Conservation (phyloP, 2,113 vertebrate species). For the Spea bombifrons region DNA sequence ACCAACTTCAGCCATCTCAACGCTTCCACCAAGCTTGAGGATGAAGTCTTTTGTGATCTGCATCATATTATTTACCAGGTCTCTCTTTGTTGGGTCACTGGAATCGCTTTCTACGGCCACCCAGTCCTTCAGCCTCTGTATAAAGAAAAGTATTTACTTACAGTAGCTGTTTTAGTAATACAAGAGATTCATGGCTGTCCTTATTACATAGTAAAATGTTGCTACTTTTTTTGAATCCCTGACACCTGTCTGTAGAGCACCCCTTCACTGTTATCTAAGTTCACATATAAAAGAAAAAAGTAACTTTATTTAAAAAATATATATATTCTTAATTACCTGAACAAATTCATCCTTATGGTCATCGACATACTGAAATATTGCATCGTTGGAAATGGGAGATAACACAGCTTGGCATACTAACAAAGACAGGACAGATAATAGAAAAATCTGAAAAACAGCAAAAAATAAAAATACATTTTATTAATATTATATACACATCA, state of each 20-base stretch:
- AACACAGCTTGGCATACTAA: not conserved
- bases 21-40: constrained; percentile 53
- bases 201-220: too few species aligned
- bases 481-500: too few species aligned
- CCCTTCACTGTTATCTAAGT: too few species aligned
- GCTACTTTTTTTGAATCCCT: too few species aligned
- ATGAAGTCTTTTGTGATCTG: constrained; percentile 63
- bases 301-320: not conserved
- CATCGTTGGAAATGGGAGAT: not conserved
- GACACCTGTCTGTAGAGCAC: too few species aligned
- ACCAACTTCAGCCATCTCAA: constrained; percentile 63
- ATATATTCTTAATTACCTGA: constrained; percentile 52
- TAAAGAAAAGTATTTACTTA: not conserved
- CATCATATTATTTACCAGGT: constrained; percentile 61
- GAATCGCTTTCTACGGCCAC: constrained; percentile 68
- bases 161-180: too few species aligned
- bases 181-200: too few species aligned
- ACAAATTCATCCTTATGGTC: constrained; percentile 61
- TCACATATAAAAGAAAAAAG: not conserved
- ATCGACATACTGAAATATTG: constrained; percentile 61
- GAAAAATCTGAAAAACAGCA: constrained; percentile 30
- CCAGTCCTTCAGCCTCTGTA: constrained; percentile 68
- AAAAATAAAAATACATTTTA: not conserved
- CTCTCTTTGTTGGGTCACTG: constrained; percentile 59
- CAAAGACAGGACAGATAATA: not conserved